Evolutionary conservation across 2,888 invertebrate species (phyloP).

Genomic region (Drosophila meridiana): DNA sequence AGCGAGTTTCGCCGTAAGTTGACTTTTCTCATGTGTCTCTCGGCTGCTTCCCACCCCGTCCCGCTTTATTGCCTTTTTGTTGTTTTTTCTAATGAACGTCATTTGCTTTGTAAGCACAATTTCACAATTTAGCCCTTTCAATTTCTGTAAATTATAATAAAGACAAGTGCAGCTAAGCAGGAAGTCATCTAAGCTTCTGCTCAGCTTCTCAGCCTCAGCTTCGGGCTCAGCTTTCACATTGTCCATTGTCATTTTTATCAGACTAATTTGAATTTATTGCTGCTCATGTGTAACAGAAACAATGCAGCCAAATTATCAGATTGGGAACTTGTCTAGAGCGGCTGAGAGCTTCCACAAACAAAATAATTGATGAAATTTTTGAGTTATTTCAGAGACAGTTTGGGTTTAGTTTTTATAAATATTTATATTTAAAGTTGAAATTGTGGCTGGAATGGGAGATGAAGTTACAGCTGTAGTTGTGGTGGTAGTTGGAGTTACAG

Average conservation of each 20-base stretch:
- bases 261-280: conserved; percentile 62
- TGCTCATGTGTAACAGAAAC: conserved; percentile 32
- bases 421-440: neutral
- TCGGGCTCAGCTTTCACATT: conserved; percentile 20
- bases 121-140: conserved; percentile 79
- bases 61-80: conserved; percentile 17
- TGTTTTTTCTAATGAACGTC: conserved; percentile 58
- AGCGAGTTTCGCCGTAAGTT: conserved; percentile 11
- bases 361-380: conserved; percentile 1
- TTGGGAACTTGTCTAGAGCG: conserved; percentile 5
- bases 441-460: neutral
- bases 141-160: conserved; percentile 80
- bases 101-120: conserved; percentile 78
- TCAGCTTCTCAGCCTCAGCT: conserved; percentile 5
- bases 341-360: too few species aligned
- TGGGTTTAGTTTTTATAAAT: neutral
- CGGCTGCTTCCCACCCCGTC: neutral
- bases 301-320: conserved; percentile 4
- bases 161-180: conserved; percentile 40
- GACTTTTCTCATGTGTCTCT: conserved; percentile 54
- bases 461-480: neutral
- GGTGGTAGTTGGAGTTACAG: neutral
- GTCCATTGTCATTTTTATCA: conserved; percentile 44
- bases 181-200: conserved; percentile 18
- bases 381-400: neutral